phyloP scores from a whole-genome alignment of 1,140 invertebrate species.

The Campoletis sonorensis region DNA sequence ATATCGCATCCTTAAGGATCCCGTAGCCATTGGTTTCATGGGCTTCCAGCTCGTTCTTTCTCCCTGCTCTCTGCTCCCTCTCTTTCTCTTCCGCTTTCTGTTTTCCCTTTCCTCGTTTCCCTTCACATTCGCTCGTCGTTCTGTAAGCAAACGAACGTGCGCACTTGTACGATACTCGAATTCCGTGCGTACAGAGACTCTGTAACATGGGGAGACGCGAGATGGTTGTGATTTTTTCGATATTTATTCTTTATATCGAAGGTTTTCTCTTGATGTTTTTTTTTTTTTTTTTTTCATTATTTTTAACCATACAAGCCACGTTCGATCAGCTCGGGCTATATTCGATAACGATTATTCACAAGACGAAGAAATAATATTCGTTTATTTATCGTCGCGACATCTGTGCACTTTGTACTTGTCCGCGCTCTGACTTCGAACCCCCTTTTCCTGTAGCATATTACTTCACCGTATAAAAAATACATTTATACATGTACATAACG shows the following conservation, averaged over 20 bases:
- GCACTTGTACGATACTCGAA: too few species aligned
- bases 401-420: conserved; percentile 50
- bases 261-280: background rate
- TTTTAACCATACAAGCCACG: conserved; percentile 36
- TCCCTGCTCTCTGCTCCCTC: background rate
- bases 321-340: conserved; percentile 45
- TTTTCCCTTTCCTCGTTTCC: conserved; percentile 4
- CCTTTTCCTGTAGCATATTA: conserved; percentile 7
- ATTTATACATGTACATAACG: background rate
- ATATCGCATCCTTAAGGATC: conserved; percentile 55
- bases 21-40: conserved; percentile 54
- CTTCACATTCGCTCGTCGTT: background rate
- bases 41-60: background rate
- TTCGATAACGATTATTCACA: conserved; percentile 51
- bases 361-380: conserved; percentile 48
- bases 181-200: conserved; percentile 15
- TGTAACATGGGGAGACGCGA: background rate
- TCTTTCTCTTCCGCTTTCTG: background rate
- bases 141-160: background rate
- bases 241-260: conserved; percentile 26
- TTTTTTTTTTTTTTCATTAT: too few species aligned
- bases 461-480: conserved; percentile 16
- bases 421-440: conserved; percentile 16
- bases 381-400: conserved; percentile 51
- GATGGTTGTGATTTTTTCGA: conserved; percentile 28